Base-by-base conservation (phyloP, 2,888 invertebrate species). In the Apotomis turbidana region DNA sequence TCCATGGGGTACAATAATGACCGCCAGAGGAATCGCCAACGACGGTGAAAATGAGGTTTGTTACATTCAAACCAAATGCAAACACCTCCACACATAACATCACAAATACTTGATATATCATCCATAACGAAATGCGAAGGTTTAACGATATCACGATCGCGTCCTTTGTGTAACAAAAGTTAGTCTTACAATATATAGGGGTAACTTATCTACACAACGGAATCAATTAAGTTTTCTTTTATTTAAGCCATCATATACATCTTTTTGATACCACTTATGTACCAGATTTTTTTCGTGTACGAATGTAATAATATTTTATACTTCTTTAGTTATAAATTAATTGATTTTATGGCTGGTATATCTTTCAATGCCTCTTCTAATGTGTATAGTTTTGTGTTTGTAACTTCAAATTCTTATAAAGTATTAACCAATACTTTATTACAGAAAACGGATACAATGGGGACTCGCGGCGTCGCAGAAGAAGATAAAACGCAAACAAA, bases 1-100 rank as follows among this genome's bases (percentile, higher is more conserved):
- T 90, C 91, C 87, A 85, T 90, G 93, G 93, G 93, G 91, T 91
- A 91, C 88, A 84, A 84, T 84, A 88, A 88, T 79, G 90, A 91
- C 93, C 93, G 93, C 91, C 93, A 91, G 92, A 90, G 91, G 85
- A 90, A 90, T 86, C 92, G 90, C 86, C 85, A 81, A 78, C 93
- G 91, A 80, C 91, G 92, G 86, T 93, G 92, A 92, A 90, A 82
- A 79, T 79, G 93, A 93, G 93, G 93, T 93, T 92, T 93, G 93
- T 93, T 90, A 87, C 81, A 87, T 89, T 90, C 87, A 87, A 90
- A 89, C 91, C 91, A 90, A 72, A 91, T 89, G 90, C 87, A 84
- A 87, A 85, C 87, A 88, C 88, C 85, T 83, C 80, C 81, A 81
- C 87, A 86, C 81, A 81, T 87, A 86, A 85, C 73, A 77, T 77